These are phyloP conservation scores for Ceraclea dissimilis DNA, from an alignment of 2,888 invertebrate genomes.

Conservation along the genomic window DNA sequence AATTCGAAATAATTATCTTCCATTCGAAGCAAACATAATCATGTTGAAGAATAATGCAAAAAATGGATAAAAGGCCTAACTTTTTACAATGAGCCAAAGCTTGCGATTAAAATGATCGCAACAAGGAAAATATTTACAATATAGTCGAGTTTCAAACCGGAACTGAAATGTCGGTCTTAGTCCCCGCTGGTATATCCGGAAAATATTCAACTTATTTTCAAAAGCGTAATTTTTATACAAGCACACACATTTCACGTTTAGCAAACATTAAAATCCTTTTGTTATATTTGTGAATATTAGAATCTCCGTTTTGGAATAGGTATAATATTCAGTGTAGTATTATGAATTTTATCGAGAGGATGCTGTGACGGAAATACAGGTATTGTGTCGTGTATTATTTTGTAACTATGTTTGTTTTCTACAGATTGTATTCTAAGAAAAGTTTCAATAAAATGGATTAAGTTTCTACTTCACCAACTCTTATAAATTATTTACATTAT, in stretches of 20 bases:
- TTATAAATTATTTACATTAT: no score
- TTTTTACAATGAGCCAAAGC: neutral
- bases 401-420: neutral
- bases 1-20: no score
- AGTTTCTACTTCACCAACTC: neutral
- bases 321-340: neutral
- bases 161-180: slow-evolving; percentile 7
- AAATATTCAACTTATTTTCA: neutral
- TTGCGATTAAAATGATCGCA: neutral
- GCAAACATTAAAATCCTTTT: neutral
- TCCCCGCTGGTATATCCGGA: neutral
- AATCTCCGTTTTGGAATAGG: neutral
- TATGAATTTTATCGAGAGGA: neutral
- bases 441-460: neutral
- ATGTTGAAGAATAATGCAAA: no score
- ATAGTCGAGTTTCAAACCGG: slow-evolving; percentile 14
- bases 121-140: slow-evolving; percentile 8
- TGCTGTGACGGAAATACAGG: slow-evolving; percentile 3
- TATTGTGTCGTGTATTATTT: neutral
- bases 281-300: neutral
- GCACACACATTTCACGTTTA: neutral
- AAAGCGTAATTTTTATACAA: neutral
- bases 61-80: neutral
- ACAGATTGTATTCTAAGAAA: neutral
- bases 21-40: no score